phyloP scores from a whole-genome alignment of 2,797 vertebrate species.

The Neoniphon sammara region DNA sequence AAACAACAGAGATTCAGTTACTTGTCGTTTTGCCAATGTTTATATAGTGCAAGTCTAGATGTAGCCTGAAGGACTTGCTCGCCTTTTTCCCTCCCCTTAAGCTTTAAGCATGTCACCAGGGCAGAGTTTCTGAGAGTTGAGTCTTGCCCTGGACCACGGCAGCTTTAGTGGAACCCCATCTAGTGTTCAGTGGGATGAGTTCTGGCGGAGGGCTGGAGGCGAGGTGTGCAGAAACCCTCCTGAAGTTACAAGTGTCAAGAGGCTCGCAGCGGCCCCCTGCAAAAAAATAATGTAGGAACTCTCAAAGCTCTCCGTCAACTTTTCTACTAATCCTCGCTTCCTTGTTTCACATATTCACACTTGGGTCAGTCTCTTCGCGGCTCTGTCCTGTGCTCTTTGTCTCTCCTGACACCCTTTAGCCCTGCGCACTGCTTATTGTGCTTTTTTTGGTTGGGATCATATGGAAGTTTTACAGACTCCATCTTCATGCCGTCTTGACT shows the following conservation, averaged over 20 bases:
- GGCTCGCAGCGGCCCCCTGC: conserved; percentile 78
- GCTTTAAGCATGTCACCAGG: conserved; percentile 89
- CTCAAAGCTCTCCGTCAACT: conserved; percentile 71
- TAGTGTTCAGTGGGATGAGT: conserved; percentile 91
- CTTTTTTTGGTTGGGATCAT: conserved; percentile 59
- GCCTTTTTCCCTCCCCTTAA: conserved; percentile 77
- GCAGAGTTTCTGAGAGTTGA: conserved; percentile 87
- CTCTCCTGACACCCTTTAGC: conserved; percentile 63
- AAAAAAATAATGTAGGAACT: conserved; percentile 84
- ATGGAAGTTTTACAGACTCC: conserved; percentile 70
- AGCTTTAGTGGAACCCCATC: conserved; percentile 94
- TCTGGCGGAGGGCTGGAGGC: conserved; percentile 72
- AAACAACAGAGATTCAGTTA: conserved; percentile 91
- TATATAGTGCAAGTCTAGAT: conserved; percentile 93
- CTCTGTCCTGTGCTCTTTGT: conserved; percentile 72
- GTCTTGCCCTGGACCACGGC: conserved; percentile 85
- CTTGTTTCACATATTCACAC: conserved; percentile 64
- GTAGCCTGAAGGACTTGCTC: conserved; percentile 88
- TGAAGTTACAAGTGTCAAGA: conserved; percentile 84
- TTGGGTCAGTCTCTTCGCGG: conserved; percentile 53
- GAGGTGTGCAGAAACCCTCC: conserved; percentile 77
- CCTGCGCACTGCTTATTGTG: conserved; percentile 51
- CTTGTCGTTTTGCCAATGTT: conserved; percentile 96
- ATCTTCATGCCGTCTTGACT: conserved; percentile 72
- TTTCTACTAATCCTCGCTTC: conserved; percentile 71